A percentile compares a stretch with the other conserved stretches of the same genome.
Conservation (phyloP, 37 sponge, comb jelly and placozoan species). For the Corticium candelabrum region DNA sequence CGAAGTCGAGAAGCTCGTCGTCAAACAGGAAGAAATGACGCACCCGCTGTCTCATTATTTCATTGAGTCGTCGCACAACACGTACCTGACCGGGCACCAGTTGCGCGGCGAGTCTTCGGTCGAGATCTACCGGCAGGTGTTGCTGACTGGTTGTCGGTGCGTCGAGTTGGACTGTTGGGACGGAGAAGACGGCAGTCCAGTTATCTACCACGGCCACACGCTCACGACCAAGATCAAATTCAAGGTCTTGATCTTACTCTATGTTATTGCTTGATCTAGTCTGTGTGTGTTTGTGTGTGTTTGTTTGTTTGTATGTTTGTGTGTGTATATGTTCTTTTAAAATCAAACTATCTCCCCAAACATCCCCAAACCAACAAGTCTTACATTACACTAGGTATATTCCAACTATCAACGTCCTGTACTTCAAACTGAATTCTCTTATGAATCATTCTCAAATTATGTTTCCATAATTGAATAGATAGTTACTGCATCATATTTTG, state of each 20-base stretch:
- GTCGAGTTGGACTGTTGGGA: constrained; percentile 34
- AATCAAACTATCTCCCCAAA: not conserved
- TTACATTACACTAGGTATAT: too few species aligned
- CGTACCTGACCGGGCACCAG: constrained; percentile 11
- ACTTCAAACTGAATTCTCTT: too few species aligned
- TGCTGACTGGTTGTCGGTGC: constrained; percentile 14
- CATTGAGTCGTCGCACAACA: constrained; percentile 8
- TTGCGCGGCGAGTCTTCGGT: not conserved
- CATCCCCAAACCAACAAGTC: too few species aligned
- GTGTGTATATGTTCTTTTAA: too few species aligned
- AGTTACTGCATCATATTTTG: too few species aligned
- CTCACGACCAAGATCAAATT: constrained; percentile 17
- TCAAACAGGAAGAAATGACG: not conserved
- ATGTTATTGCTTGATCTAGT: not conserved
- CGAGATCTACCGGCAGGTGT: constrained; percentile 9
- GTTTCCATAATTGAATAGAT: too few species aligned
- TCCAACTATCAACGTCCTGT: too few species aligned
- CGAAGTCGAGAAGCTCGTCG: not conserved
- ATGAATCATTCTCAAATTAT: too few species aligned
- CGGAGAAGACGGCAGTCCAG: constrained; percentile 31
- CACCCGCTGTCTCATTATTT: constrained; percentile 7
- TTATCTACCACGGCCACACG: constrained; percentile 27
- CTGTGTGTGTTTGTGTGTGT: not conserved
- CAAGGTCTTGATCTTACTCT: constrained; percentile 11
- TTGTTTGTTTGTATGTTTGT: not conserved